Percentiles rank a stretch among this genome's conserved stretches.
phyloP scores from a whole-genome alignment of 2,113 vertebrate species.

The Spermophilus dauricus region DNA sequence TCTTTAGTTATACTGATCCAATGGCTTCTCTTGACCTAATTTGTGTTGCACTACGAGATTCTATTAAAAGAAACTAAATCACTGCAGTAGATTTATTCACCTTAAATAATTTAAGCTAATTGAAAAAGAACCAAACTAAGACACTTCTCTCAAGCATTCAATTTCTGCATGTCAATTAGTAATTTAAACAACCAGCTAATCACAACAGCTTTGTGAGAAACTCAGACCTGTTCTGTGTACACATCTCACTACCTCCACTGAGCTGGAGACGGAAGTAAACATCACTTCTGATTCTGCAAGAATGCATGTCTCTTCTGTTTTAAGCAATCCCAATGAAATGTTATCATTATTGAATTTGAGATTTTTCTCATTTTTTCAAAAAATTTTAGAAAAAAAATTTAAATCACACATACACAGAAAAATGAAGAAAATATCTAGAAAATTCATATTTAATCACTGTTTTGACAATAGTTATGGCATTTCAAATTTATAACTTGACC shows the following conservation, averaged over 20 bases:
- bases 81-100: conserved; percentile 77
- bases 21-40: conserved; percentile 82
- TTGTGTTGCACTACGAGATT: conserved; percentile 73
- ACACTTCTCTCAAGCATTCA: conserved; percentile 76
- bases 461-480: not conserved
- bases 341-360: not conserved
- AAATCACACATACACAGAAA: not conserved
- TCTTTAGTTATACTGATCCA: conserved; percentile 47
- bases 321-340: not conserved
- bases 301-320: not conserved
- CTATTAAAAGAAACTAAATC: conserved; percentile 81
- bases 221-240: not conserved
- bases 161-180: conserved; percentile 77
- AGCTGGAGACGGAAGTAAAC: not conserved
- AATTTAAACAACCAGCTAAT: conserved; percentile 81
- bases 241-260: not conserved
- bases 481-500: conserved; percentile 1
- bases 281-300: not conserved
- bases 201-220: conserved; percentile 53
- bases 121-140: conserved; percentile 80
- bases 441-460: not conserved
- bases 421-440: not conserved
- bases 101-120: conserved; percentile 81
- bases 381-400: not conserved
- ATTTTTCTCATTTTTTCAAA: conserved; percentile 8